Percentiles rank a stretch among this genome's conserved stretches.
phyloP scores from a whole-genome alignment of 2,888 invertebrate genomes.

The Tachina grossa region DNA sequence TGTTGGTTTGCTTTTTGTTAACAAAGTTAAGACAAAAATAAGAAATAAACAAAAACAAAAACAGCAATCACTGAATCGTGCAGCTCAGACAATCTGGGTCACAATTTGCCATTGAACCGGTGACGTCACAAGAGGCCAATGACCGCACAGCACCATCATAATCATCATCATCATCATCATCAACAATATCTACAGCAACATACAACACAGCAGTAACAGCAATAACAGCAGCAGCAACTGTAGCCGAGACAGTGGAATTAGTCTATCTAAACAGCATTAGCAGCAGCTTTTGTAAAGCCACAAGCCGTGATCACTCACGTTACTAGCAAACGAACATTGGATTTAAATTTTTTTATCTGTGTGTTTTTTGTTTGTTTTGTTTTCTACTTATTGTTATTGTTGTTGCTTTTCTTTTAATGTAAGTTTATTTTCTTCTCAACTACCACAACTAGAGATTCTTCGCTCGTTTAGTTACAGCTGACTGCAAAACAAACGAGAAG shows the following conservation, averaged over 20 bases:
- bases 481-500: constrained; percentile 54
- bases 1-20: constrained; percentile 44
- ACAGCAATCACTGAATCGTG: constrained; percentile 72
- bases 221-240: constrained; percentile 56
- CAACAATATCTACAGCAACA: constrained; percentile 52
- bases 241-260: constrained; percentile 43
- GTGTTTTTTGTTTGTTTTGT: neutral
- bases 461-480: constrained; percentile 61
- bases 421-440: constrained; percentile 68
- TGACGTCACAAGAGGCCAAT: constrained; percentile 82
- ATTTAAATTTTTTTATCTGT: constrained; percentile 72
- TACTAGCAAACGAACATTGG: constrained; percentile 75
- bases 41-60: constrained; percentile 54
- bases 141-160: constrained; percentile 78
- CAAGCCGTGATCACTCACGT: constrained; percentile 78
- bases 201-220: constrained; percentile 60
- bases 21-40: constrained; percentile 34
- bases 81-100: constrained; percentile 83
- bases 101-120: constrained; percentile 83
- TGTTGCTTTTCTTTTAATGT: constrained; percentile 72
- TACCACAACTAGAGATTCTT: constrained; percentile 48
- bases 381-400: constrained; percentile 70
- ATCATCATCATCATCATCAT: constrained; percentile 70
- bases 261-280: constrained; percentile 51
- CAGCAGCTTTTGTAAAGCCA: constrained; percentile 67